Conservation (phyloP, 2,797 vertebrate genomes). For the Amniataba percoides region DNA sequence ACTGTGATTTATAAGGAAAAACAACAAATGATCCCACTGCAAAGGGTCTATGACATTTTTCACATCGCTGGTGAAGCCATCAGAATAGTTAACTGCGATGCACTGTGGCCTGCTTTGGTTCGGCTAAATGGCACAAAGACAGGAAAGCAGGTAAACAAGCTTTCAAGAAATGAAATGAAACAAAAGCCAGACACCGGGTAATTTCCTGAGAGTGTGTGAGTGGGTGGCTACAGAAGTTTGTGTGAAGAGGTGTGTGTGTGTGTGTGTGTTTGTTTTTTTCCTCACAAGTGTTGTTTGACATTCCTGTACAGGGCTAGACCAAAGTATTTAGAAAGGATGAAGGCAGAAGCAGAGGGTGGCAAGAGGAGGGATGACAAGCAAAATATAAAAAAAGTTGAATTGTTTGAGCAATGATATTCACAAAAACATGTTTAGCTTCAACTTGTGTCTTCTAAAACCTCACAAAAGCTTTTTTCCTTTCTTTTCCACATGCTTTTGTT, state of each 20-base stretch:
- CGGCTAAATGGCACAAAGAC: conserved; percentile 32
- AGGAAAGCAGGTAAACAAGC: conserved; percentile 61
- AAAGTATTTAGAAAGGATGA: conserved; percentile 17
- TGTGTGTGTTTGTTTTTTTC: conserved; percentile 47
- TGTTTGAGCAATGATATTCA: conserved; percentile 34
- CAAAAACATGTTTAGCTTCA: conserved; percentile 31
- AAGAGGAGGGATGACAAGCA: background rate
- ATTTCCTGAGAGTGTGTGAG: conserved; percentile 71
- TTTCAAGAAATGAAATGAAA: conserved; percentile 60
- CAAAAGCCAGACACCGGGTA: conserved; percentile 62
- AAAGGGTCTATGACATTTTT: background rate
- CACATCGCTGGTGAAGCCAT: background rate
- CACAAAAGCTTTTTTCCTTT: conserved; percentile 23
- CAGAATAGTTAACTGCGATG: background rate
- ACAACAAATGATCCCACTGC: background rate
- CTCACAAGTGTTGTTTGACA: conserved; percentile 68
- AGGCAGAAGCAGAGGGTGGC: background rate
- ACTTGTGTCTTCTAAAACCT: conserved; percentile 11
- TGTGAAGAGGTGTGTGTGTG: conserved; percentile 4
- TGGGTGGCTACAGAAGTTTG: conserved; percentile 26
- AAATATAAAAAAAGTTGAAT: background rate
- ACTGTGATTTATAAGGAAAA: too few species aligned
- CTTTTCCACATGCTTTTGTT: background rate
- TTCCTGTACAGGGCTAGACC: conserved; percentile 56
- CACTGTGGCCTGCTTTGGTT: conserved; percentile 11